Evolutionary conservation across 2,888 invertebrate genomes (phyloP).

Genomic region (Fabriciana adippe): DNA sequence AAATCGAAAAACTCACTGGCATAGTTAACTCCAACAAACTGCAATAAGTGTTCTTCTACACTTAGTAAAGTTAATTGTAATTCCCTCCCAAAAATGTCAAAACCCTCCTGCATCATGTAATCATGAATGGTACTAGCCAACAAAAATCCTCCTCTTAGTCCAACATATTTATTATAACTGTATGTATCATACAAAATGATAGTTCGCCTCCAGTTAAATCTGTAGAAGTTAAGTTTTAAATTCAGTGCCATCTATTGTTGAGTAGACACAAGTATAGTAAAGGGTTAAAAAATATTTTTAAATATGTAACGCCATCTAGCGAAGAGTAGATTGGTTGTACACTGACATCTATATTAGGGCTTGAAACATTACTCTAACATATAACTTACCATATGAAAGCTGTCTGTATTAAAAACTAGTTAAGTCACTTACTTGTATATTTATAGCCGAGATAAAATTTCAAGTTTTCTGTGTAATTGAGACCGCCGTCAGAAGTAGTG

Average conservation of each 20-base stretch:
- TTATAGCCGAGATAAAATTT: slow-evolving; percentile 85
- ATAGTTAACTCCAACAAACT: slow-evolving; percentile 76
- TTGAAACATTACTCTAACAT: not conserved
- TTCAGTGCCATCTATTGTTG: slow-evolving; percentile 41
- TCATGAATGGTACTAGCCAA: slow-evolving; percentile 88
- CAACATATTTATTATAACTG: slow-evolving; percentile 85
- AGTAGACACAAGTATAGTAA: not conserved
- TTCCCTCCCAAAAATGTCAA: slow-evolving; percentile 62
- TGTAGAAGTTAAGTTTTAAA: slow-evolving; percentile 55
- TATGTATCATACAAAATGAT: slow-evolving; percentile 89
- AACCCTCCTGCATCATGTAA: slow-evolving; percentile 65
- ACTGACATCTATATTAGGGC: not conserved
- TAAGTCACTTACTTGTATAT: slow-evolving; percentile 85
- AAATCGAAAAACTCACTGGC: slow-evolving; percentile 75
- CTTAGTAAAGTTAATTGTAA: slow-evolving; percentile 57
- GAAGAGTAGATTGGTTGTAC: not conserved
- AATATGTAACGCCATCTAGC: not conserved
- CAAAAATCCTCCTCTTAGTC: slow-evolving; percentile 88
- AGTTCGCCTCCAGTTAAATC: slow-evolving; percentile 87
- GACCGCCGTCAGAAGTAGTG: slow-evolving; percentile 78
- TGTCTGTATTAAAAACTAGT: not conserved
- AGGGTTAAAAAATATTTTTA: not conserved
- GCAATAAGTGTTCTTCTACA: slow-evolving; percentile 74
- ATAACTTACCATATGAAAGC: not conserved
- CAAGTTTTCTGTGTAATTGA: slow-evolving; percentile 83